Conservation (phyloP, 2,888 invertebrate species). For the Ectobius pallidus region DNA sequence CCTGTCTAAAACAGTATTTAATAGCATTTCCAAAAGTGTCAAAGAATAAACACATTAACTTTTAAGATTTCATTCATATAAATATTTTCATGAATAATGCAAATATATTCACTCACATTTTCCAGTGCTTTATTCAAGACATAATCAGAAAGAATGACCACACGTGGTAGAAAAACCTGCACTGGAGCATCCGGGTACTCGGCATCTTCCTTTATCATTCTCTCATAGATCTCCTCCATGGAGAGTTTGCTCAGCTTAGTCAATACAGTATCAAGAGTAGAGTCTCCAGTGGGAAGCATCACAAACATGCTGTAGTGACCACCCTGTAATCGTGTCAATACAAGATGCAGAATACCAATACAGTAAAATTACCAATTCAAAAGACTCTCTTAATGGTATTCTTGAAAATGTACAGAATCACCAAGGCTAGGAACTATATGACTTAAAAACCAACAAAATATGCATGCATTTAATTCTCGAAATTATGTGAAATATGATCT, state of each 20-base stretch:
- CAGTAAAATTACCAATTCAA: no score
- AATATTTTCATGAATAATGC: no score
- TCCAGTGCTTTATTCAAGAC: constrained; percentile 1
- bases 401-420: no score
- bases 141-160: not conserved
- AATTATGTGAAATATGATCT: no score
- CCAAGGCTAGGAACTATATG: no score
- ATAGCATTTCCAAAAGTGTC: no score
- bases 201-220: constrained; percentile 11
- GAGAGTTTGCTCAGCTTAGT: not conserved
- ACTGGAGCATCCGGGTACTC: constrained; percentile 5
- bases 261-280: not conserved
- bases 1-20: no score
- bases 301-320: constrained; percentile 60
- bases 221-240: constrained; percentile 5
- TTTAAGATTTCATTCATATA: no score
- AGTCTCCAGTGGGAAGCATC: not conserved
- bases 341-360: constrained; percentile 40
- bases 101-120: constrained; percentile 1
- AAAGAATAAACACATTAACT: no score
- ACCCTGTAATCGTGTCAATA: constrained; percentile 60
- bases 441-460: no score
- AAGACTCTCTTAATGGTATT: no score
- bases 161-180: constrained; percentile 1
- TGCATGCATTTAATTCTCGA: no score